Percentiles rank a stretch among this genome's conserved stretches.
phyloP scores from a whole-genome alignment of 2,797 vertebrate genomes.

The Sciurus carolinensis region DNA sequence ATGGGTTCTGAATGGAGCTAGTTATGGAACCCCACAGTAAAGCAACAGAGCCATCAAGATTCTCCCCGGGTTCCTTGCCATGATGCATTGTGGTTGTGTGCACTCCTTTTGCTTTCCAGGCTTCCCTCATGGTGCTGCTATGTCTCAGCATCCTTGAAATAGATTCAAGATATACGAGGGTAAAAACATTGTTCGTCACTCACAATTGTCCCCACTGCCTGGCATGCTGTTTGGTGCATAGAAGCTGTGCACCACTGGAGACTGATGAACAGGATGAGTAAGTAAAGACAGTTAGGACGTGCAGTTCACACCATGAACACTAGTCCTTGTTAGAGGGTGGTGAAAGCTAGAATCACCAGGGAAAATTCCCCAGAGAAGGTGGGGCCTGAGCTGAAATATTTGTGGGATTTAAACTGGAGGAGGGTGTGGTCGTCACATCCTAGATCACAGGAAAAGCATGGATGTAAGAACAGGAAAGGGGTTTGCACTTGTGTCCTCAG shows the following conservation, averaged over 20 bases:
- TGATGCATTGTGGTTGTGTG: not conserved
- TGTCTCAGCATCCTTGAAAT: not conserved
- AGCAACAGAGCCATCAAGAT: not conserved
- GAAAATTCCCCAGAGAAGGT: not conserved
- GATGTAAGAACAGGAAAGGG: not conserved
- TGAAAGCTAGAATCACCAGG: not conserved
- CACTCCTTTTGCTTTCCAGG: not conserved
- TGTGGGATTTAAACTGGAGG: not conserved
- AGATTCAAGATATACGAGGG: not conserved
- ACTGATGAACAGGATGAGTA: not conserved
- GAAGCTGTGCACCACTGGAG: not conserved
- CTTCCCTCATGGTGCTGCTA: not conserved
- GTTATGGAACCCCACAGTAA: not conserved
- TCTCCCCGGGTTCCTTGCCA: not conserved
- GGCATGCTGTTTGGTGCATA: not conserved
- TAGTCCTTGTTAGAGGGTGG: not conserved
- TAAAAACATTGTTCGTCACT: not conserved
- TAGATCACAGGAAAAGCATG: not conserved
- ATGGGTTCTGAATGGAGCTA: too few species aligned
- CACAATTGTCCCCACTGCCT: fast-evolving
- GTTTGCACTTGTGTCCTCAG: not conserved
- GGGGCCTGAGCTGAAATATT: not conserved
- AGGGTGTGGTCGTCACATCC: not conserved
- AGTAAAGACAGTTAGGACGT: not conserved
- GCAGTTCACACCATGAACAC: fast-evolving